Conservation (phyloP, 2,113 vertebrate genomes). For the Falco punctatus region DNA sequence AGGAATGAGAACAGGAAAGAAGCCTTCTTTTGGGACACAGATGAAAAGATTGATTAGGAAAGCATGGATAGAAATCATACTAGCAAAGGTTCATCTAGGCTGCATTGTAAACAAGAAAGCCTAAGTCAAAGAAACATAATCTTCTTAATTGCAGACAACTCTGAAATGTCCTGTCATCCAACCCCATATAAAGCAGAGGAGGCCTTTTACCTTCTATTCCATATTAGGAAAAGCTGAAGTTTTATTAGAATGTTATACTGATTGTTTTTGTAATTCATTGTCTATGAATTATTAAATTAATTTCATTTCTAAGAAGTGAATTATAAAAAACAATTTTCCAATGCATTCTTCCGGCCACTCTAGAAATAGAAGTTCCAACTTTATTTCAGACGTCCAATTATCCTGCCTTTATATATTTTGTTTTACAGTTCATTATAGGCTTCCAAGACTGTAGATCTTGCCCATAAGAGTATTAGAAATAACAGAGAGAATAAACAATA, state of each 20-base stretch:
- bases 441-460: not conserved
- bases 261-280: not conserved
- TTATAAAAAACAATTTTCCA: not conserved
- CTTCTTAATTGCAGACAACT: not conserved
- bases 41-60: not conserved
- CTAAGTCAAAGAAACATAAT: not conserved
- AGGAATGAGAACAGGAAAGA: not conserved
- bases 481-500: not conserved
- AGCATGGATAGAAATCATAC: not conserved
- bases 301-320: not conserved
- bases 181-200: not conserved
- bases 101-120: not conserved
- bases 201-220: not conserved
- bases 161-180: not conserved
- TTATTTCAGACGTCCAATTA: not conserved
- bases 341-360: not conserved
- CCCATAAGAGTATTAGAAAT: not conserved
- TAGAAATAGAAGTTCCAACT: not conserved
- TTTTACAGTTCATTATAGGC: not conserved
- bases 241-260: not conserved
- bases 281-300: not conserved
- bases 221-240: not conserved
- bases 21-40: not conserved
- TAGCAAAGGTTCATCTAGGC: not conserved
- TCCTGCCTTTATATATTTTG: not conserved